Evolutionary conservation across 2,888 invertebrate genomes (phyloP).

Genomic region (Drosophila austrosaltans): DNA sequence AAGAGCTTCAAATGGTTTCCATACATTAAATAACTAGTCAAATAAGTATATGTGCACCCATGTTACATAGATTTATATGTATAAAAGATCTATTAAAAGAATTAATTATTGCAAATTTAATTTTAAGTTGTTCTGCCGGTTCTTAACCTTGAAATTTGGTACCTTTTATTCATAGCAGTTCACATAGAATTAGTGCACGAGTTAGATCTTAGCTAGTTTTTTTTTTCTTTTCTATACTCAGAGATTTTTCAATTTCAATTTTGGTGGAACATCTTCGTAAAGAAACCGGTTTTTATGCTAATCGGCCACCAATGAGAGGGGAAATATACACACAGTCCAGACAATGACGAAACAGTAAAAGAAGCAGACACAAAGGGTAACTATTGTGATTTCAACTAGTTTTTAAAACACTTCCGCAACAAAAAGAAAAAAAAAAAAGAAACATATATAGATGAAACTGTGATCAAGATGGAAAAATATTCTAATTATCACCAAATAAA

Average conservation of each 20-base stretch:
- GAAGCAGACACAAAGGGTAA: constrained; percentile 9
- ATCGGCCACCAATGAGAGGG: constrained; percentile 21
- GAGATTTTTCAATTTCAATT: constrained; percentile 23
- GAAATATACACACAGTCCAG: constrained; percentile 7
- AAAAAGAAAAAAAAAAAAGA: neutral
- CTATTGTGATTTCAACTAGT: constrained; percentile 23
- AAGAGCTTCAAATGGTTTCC: neutral
- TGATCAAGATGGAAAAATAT: neutral
- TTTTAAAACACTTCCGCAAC: constrained; percentile 30
- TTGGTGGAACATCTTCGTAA: constrained; percentile 7
- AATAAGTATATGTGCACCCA: neutral
- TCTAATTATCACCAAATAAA: constrained; percentile 15
- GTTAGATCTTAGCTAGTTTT: constrained; percentile 19
- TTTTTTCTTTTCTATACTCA: neutral
- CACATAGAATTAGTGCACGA: constrained; percentile 5
- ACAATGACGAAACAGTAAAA: constrained; percentile 10
- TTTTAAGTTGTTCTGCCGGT: constrained; percentile 23
- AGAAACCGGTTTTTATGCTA: constrained; percentile 48
- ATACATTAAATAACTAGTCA: neutral
- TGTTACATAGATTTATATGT: constrained; percentile 2
- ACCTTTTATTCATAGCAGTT: constrained; percentile 20
- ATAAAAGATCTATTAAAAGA: neutral
- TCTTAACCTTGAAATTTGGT: constrained; percentile 24
- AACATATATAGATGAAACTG: neutral
- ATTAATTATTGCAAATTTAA: constrained; percentile 29